A percentile compares a stretch with the other conserved stretches of the same genome.
Evolutionary conservation across 2,888 invertebrate species (phyloP).

Genomic region (Macrosiphum euphorbiae): DNA sequence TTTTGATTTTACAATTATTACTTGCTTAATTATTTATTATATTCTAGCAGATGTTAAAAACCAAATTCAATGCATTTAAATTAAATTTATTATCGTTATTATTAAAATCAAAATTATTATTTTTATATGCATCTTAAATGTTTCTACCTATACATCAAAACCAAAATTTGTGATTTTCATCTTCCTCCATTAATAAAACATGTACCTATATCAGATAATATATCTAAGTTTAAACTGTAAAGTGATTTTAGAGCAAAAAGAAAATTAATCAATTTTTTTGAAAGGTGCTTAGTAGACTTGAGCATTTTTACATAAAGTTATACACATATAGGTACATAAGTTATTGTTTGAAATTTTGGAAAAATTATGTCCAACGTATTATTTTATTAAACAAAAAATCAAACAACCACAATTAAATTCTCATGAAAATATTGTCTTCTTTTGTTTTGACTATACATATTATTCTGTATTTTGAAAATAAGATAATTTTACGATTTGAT

Average conservation of each 20-base stretch:
- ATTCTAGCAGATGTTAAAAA: neutral
- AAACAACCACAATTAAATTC: neutral
- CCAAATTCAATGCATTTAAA: slow-evolving; percentile 14
- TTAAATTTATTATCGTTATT: neutral
- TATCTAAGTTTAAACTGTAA: neutral
- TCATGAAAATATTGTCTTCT: neutral
- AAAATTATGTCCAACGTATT: neutral
- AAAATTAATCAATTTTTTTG: neutral
- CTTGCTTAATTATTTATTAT: neutral
- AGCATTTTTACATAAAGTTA: neutral
- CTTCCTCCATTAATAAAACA: neutral
- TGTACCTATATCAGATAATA: neutral
- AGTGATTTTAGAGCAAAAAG: neutral
- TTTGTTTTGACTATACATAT: neutral
- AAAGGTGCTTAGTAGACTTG: neutral
- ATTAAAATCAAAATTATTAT: neutral
- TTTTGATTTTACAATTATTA: neutral
- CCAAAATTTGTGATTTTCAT: neutral
- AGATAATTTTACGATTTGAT: neutral
- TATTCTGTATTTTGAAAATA: neutral
- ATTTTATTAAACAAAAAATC: neutral
- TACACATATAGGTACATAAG: neutral
- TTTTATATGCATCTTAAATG: neutral
- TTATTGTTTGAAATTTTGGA: neutral
- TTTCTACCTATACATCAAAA: neutral